phyloP scores from a whole-genome alignment of 2,888 invertebrate species.

The Limnephilus lunatus region DNA sequence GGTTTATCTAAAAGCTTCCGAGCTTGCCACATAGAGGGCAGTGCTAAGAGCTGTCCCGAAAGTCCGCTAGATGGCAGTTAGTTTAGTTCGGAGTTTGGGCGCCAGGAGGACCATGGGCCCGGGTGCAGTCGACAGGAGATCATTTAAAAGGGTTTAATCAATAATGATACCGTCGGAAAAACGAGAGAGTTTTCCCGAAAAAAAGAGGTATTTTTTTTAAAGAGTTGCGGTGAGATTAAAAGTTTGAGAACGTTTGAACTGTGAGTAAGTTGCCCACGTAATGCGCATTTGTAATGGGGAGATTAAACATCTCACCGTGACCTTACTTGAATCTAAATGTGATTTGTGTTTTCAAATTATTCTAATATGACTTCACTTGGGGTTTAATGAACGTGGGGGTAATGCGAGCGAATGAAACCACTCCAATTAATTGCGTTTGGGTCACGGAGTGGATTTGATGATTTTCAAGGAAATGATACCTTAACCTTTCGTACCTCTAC shows the following conservation, averaged over 20 bases:
- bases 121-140: too few relatives aligned
- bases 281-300: not conserved
- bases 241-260: not conserved
- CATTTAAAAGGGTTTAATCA: not conserved
- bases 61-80: too few relatives aligned
- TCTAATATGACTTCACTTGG: constrained; percentile 2
- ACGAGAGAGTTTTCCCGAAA: not conserved
- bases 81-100: too few relatives aligned
- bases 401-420: not conserved
- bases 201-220: not conserved
- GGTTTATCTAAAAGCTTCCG: too few relatives aligned
- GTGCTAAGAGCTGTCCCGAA: too few relatives aligned
- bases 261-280: not conserved
- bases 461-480: not conserved
- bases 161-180: not conserved
- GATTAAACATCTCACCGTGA: not conserved
- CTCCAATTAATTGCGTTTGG: not conserved
- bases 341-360: constrained; percentile 2
- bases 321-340: not conserved
- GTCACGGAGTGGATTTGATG: constrained; percentile 3
- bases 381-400: not conserved
- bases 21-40: too few relatives aligned
- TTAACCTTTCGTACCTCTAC: not conserved
- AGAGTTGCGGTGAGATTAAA: not conserved
- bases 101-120: too few relatives aligned